phyloP scores from a whole-genome alignment of 2,888 invertebrate genomes.

The Tiphia femorata region DNA sequence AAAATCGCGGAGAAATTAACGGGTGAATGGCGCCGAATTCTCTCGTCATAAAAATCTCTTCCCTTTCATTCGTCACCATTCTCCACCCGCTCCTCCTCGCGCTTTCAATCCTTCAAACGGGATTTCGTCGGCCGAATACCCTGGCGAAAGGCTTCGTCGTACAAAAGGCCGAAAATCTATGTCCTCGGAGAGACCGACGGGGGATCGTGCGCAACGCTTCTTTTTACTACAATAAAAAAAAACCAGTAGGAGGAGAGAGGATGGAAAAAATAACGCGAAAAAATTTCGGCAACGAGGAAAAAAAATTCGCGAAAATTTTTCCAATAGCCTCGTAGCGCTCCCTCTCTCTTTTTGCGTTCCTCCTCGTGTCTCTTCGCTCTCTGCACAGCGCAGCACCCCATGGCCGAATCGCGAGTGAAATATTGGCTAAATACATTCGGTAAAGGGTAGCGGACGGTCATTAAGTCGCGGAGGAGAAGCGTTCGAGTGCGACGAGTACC shows the following conservation, averaged over 20 bases:
- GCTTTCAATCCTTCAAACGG: conserved; percentile 6
- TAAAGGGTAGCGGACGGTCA: conserved; percentile 37
- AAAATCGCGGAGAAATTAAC: no score
- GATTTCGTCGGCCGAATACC: conserved; percentile 5
- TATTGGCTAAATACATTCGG: conserved; percentile 42
- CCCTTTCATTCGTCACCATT: no score
- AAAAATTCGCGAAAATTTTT: conserved; percentile 39
- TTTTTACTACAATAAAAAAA: no score
- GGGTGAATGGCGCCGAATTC: no score
- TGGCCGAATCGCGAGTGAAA: conserved; percentile 30
- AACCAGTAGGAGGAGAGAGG: no score
- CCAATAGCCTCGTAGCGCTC: conserved; percentile 32
- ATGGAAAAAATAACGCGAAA: neutral
- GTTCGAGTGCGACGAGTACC: no score
- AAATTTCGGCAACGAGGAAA: neutral
- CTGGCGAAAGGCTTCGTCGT: neutral
- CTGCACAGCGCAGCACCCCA: neutral
- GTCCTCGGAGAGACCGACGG: conserved; percentile 9
- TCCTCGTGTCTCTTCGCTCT: neutral
- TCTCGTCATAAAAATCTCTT: no score
- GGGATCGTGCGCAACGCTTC: neutral
- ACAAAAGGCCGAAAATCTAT: conserved; percentile 5
- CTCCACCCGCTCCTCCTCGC: no score
- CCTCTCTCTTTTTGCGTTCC: neutral
- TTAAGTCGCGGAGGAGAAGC: no score